phyloP scores from a whole-genome alignment of 2,797 vertebrate species.

The Rhynchonycteris naso region DNA sequence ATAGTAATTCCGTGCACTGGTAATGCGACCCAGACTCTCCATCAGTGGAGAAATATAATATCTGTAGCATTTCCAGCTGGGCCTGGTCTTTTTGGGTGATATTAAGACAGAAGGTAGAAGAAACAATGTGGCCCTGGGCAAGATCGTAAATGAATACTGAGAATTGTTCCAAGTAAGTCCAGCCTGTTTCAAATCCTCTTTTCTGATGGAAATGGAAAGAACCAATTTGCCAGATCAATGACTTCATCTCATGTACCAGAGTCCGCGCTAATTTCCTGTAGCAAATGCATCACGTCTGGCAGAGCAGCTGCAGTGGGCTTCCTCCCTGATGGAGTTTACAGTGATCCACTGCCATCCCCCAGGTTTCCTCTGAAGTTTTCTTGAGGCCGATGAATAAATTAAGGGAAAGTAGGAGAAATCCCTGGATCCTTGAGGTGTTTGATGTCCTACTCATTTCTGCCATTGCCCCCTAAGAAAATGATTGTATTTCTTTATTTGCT shows the following conservation, averaged over 20 bases:
- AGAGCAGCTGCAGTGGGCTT: not conserved
- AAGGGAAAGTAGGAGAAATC: not conserved
- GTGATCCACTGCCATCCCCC: not conserved
- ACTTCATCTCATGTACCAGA: not conserved
- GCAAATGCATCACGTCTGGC: slow-evolving; percentile 41
- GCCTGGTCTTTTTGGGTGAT: not conserved
- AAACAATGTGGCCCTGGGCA: not conserved
- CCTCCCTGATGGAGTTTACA: slow-evolving; percentile 6
- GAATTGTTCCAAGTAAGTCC: slow-evolving; percentile 23
- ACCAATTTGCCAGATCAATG: slow-evolving; percentile 44
- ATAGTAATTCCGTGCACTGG: not conserved
- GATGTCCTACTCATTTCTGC: not conserved
- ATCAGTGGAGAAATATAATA: not conserved
- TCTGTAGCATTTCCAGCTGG: not conserved
- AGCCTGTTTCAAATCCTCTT: not conserved
- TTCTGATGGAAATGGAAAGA: slow-evolving; percentile 29
- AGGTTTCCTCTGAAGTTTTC: not conserved
- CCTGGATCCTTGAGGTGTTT: not conserved
- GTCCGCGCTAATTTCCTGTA: slow-evolving; percentile 41
- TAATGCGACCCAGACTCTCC: not conserved
- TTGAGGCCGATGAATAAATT: not conserved
- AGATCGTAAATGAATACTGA: slow-evolving; percentile 4
- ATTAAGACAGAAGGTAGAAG: slow-evolving; percentile 24
- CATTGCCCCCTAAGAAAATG: not conserved
- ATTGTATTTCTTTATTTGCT: not conserved